These are phyloP conservation scores for Alethe castanea DNA, from an alignment of 2,113 vertebrate genomes.

Conservation along the genomic window DNA sequence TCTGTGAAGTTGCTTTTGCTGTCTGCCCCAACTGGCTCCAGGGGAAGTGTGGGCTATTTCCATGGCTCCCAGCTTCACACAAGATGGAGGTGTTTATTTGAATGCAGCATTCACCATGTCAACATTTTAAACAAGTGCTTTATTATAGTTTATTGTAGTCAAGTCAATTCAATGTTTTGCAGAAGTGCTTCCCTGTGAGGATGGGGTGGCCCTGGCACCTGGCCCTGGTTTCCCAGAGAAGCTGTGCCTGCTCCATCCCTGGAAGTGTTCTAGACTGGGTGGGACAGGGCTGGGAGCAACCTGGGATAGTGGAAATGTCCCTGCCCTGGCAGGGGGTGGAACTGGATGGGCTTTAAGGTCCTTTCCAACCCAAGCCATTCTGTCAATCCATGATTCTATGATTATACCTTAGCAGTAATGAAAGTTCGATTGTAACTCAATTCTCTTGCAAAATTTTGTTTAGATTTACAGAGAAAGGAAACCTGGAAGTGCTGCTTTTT, in stretches of 20 bases:
- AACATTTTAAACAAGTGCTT: not conserved
- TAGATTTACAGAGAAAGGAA: conserved; percentile 98
- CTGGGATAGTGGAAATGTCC: not conserved
- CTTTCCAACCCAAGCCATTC: not conserved
- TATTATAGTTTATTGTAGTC: not conserved
- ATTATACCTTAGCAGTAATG: not conserved
- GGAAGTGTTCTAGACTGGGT: not conserved
- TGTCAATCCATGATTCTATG: not conserved
- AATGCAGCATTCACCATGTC: not conserved
- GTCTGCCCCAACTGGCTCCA: not conserved
- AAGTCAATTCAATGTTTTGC: not conserved
- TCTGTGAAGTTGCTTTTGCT: not conserved
- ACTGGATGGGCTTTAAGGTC: not conserved
- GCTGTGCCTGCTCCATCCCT: not conserved
- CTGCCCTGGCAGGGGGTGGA: not conserved
- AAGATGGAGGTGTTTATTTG: not conserved
- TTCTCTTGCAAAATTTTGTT: not conserved
- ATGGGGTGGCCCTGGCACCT: not conserved
- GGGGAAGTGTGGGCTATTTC: not conserved
- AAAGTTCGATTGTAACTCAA: not conserved
- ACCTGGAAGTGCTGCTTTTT: conserved; percentile 94
- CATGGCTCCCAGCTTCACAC: not conserved
- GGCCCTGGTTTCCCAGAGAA: not conserved
- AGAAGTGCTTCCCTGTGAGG: not conserved
- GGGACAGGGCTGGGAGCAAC: not conserved